Percentiles rank a stretch among this genome's conserved stretches.
Evolutionary conservation across 2,797 vertebrate genomes (phyloP).

Genomic region (Anguilla anguilla): DNA sequence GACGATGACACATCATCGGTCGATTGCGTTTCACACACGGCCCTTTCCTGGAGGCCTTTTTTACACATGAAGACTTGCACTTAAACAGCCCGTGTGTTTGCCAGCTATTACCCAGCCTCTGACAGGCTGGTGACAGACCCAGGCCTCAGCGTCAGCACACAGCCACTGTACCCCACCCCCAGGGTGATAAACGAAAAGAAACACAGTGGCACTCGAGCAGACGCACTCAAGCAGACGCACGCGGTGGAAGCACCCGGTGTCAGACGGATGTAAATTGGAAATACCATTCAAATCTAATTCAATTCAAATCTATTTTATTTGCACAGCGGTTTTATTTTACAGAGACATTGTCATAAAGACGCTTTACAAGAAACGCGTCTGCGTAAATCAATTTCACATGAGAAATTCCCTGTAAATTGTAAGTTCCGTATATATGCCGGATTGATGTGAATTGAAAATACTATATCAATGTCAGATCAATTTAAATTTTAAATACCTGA

Average conservation of each 20-base stretch:
- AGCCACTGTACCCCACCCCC: neutral
- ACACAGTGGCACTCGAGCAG: neutral
- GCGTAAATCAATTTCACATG: neutral
- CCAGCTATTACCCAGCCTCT: neutral
- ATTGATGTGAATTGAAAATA: conserved; percentile 10
- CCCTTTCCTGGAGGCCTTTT: neutral
- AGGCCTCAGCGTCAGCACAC: neutral
- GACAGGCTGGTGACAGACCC: neutral
- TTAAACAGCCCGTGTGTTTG: neutral
- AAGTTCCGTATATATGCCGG: neutral
- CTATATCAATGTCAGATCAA: conserved; percentile 14
- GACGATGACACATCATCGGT: neutral
- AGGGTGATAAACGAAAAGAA: neutral
- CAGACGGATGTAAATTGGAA: conserved; percentile 3
- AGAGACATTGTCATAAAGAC: neutral
- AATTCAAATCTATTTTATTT: neutral
- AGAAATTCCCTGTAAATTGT: neutral
- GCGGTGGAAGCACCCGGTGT: neutral
- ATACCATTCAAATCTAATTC: conserved; percentile 10
- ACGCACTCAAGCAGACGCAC: neutral
- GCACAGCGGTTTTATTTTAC: neutral
- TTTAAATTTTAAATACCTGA: conserved; percentile 17
- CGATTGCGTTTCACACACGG: conserved; percentile 4
- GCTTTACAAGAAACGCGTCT: neutral
- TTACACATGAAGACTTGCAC: neutral